Percentiles rank a stretch among this genome's conserved stretches.
phyloP scores from a whole-genome alignment of 2,797 vertebrate genomes.

The Capromys pilorides region DNA sequence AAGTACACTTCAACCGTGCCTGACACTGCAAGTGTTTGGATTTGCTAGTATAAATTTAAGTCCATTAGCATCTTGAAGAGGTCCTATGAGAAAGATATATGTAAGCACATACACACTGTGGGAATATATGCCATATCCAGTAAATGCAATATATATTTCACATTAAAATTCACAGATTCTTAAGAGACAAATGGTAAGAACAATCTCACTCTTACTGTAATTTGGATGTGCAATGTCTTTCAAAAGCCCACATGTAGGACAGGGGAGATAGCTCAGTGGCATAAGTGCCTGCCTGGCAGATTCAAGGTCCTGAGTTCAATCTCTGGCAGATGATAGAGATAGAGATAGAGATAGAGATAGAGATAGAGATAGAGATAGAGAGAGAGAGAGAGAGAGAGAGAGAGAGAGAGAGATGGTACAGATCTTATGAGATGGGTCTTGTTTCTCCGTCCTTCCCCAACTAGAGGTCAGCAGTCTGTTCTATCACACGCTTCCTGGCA shows the following conservation, averaged over 20 bases:
- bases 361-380: too few species aligned
- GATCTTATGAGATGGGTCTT: background rate
- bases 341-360: too few species aligned
- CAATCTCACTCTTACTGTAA: background rate
- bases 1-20: background rate
- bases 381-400: too few species aligned
- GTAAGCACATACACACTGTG: background rate
- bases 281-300: too few species aligned
- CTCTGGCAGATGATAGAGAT: too few species aligned
- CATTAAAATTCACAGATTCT: conserved; percentile 39
- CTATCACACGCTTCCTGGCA: background rate
- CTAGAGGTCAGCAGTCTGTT: background rate
- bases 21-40: background rate
- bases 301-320: too few species aligned
- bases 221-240: background rate
- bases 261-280: too few species aligned
- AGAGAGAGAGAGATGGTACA: too few species aligned
- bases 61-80: background rate
- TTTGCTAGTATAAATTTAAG: conserved; percentile 1
- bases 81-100: background rate
- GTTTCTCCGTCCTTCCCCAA: background rate
- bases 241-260: background rate
- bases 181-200: background rate
- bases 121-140: background rate
- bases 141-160: background rate